Evolutionary conservation across 1,140 invertebrate species (phyloP), one percentile per base, ranked within the genome.

Genomic region (Drosophila athabasca): DNA sequence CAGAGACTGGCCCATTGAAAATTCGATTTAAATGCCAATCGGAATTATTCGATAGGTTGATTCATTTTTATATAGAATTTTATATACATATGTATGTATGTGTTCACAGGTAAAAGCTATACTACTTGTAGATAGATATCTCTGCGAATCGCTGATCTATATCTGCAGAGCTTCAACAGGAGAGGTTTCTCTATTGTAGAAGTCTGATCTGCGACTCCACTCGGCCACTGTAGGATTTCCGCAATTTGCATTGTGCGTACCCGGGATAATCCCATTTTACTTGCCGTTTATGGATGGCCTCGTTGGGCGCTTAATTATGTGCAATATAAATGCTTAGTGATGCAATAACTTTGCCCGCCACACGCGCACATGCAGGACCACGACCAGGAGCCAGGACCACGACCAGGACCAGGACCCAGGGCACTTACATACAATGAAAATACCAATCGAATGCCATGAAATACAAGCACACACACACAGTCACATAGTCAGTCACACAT

Each of bases 351-450:
- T 83, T 83, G 62, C 51, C 31, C 31, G n/a, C 64, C 31, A 43
- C 31, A 7, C 62, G 11, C 7, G 26, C 31, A 13, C 35, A 24
- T 0, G 24, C 24, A 5, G 1, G 2, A 13, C 6, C 31, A 19
- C 11, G 8, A 72, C 50, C n/a, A n/a, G n/a, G n/a, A 24, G 24
- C 0, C 39, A 45, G 54, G 59, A 44, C 15, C 26, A 53, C 50
- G 45, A 24, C 22, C 22, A 24, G 0, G 3, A 13, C 6, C 31
- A 19, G 35, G 9, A 72, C 50, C 39, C n/a, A n/a, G n/a, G 45
- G 68, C 79, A 81, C 79, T 82, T 65, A 68, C 62, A 71, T 58
- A 71, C 77, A 80, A 70, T 80, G 71, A 79, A 75, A 70, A 62
- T 50, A 62, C 24, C 72, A 64, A 59, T 54, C 66, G 66, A 46